phyloP scores from a whole-genome alignment of 2,797 vertebrate species.

The Fistularia commersonii region DNA sequence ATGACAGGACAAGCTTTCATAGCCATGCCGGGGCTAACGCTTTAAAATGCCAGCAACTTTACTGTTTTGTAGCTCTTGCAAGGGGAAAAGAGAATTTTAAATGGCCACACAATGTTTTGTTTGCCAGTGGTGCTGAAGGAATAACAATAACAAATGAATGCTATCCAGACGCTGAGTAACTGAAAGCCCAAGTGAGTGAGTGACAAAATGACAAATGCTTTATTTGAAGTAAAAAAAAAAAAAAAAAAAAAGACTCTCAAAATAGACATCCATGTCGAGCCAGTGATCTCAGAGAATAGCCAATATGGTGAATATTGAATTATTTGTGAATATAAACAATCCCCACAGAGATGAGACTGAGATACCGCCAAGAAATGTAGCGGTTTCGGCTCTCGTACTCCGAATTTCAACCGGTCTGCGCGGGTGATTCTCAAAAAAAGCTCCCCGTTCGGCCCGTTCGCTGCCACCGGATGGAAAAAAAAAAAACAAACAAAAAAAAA shows the following conservation, averaged over 20 bases:
- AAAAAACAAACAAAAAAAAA: too few species aligned
- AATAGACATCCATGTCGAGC: constrained; percentile 30
- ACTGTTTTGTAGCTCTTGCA: constrained; percentile 60
- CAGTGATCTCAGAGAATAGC: constrained; percentile 43
- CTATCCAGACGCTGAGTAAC: constrained; percentile 15
- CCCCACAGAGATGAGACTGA: constrained; percentile 15
- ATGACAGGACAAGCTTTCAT: constrained; percentile 74
- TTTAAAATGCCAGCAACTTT: constrained; percentile 55
- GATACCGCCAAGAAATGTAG: constrained; percentile 26
- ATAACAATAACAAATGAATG: constrained; percentile 31
- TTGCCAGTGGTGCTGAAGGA: constrained; percentile 28
- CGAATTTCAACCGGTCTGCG: too few species aligned
- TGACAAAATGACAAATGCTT: constrained; percentile 38
- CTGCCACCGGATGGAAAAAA: too few species aligned
- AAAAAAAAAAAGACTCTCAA: constrained; percentile 16
- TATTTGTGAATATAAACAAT: constrained; percentile 55
- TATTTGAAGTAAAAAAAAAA: constrained; percentile 39
- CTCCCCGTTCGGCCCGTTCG: neutral
- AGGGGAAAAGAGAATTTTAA: constrained; percentile 55
- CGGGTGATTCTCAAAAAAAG: neutral
- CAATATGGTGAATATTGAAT: constrained; percentile 46
- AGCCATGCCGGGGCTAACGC: constrained; percentile 56
- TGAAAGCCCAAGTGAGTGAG: constrained; percentile 24
- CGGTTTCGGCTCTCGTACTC: constrained; percentile 10
- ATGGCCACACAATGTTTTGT: constrained; percentile 45